A percentile compares a stretch with the other conserved stretches of the same genome.
These are phyloP conservation scores for Calliphora vomitoria DNA, from an alignment of 2,888 invertebrate genomes.

Conservation along the genomic window DNA sequence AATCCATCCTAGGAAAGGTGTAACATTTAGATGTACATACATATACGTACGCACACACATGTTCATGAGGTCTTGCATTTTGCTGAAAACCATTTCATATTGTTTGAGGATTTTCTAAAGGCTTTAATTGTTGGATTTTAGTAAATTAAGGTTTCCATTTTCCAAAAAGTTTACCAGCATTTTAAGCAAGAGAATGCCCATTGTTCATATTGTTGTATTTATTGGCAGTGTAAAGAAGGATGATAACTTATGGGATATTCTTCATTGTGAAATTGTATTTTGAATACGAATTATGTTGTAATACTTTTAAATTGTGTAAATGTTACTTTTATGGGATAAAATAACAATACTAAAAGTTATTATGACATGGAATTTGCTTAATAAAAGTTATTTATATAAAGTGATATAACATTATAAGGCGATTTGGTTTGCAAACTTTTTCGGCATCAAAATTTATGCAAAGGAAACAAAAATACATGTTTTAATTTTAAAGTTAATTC, in stretches of 20 bases:
- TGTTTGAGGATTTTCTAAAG: slow-evolving; percentile 58
- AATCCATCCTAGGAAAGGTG: slow-evolving; percentile 63
- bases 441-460: background rate
- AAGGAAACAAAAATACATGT: background rate
- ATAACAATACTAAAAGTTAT: slow-evolving; percentile 19
- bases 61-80: slow-evolving; percentile 43
- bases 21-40: slow-evolving; percentile 1
- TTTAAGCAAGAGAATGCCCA: slow-evolving; percentile 36
- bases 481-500: background rate
- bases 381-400: slow-evolving; percentile 13
- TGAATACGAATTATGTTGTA: slow-evolving; percentile 4
- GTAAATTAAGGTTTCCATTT: slow-evolving; percentile 65
- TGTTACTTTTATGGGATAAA: slow-evolving; percentile 37
- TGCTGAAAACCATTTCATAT: slow-evolving; percentile 47
- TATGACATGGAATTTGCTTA: slow-evolving; percentile 5
- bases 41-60: slow-evolving; percentile 20
- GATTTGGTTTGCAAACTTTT: background rate
- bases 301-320: slow-evolving; percentile 30
- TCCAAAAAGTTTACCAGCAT: slow-evolving; percentile 41
- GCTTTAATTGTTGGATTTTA: slow-evolving; percentile 68
- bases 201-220: slow-evolving; percentile 45
- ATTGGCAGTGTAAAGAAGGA: slow-evolving; percentile 19
- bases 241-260: slow-evolving; percentile 15
- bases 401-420: background rate
- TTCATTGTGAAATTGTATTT: background rate